Evolutionary conservation across 2,888 invertebrate species (phyloP).

Genomic region (Craniophora ligustri): DNA sequence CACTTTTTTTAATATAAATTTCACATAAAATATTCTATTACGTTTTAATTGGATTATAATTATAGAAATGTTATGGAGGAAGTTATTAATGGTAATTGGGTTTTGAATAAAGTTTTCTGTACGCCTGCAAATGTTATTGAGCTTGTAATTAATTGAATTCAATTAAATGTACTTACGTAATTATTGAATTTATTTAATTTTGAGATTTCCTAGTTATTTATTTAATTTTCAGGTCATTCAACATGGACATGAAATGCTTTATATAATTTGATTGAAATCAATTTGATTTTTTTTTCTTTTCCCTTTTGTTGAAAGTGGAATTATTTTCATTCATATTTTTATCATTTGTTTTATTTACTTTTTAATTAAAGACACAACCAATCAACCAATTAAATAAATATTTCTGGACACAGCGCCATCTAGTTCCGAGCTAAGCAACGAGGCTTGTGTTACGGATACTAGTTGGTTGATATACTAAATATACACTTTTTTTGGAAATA

Average conservation of each 20-base stretch:
- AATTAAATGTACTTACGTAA: not conserved
- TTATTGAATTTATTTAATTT: not conserved
- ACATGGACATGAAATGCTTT: not conserved
- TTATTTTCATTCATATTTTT: too few relatives aligned
- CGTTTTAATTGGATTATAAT: conserved; percentile 54
- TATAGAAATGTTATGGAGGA: conserved; percentile 54
- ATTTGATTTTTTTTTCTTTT: too few relatives aligned
- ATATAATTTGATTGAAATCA: not conserved
- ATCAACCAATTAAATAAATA: too few relatives aligned
- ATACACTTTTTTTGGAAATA: too few relatives aligned
- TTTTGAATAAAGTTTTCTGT: conserved; percentile 29
- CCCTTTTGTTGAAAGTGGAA: too few relatives aligned
- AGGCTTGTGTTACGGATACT: too few relatives aligned
- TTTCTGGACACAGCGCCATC: too few relatives aligned
- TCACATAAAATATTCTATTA: conserved; percentile 49
- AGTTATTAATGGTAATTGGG: conserved; percentile 51
- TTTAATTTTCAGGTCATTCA: not conserved
- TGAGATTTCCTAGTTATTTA: not conserved
- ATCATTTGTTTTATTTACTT: too few relatives aligned
- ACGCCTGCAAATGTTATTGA: conserved; percentile 20
- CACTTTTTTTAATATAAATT: conserved; percentile 42
- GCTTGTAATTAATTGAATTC: not conserved
- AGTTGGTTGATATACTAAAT: too few relatives aligned
- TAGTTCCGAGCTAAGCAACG: too few relatives aligned
- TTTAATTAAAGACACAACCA: too few relatives aligned